These are phyloP conservation scores for Crocidura indochinensis DNA, from an alignment of 2,797 vertebrate species.

Conservation along the genomic window DNA sequence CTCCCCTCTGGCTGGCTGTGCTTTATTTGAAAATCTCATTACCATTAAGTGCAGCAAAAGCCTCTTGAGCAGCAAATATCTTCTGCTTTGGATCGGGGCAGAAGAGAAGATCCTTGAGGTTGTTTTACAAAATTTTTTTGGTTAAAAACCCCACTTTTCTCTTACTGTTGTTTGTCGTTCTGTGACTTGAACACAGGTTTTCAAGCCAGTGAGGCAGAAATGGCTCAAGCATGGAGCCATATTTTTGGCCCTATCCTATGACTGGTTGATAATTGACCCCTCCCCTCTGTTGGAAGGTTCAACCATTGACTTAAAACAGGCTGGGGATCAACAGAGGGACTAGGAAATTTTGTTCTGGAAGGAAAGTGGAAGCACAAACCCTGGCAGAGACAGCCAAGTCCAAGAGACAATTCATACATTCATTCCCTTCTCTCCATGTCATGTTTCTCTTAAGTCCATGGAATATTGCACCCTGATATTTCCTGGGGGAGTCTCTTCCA, in stretches of 20 bases:
- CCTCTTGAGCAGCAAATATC: neutral
- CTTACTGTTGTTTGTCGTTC: no score
- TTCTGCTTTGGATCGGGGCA: neutral
- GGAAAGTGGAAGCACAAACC: neutral
- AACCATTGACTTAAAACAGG: neutral
- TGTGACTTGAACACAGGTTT: no score
- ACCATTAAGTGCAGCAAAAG: conserved; percentile 35
- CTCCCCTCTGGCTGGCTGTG: neutral
- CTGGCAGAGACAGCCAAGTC: neutral
- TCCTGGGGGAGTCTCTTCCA: neutral
- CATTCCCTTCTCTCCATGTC: neutral
- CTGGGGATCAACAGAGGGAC: neutral
- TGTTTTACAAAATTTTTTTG: no score
- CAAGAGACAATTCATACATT: neutral
- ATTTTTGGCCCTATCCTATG: neutral
- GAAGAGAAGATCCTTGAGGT: neutral
- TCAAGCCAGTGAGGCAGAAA: no score
- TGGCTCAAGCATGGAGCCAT: no score
- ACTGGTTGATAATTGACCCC: neutral
- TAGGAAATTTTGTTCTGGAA: neutral
- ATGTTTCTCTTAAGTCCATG: neutral
- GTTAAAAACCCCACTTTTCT: no score
- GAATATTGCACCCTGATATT: neutral
- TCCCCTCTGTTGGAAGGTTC: neutral
- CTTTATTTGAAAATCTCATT: conserved; percentile 74